Evolutionary conservation across 2,888 invertebrate genomes (phyloP).

Genomic region (Pseudolycoriella hygida): DNA sequence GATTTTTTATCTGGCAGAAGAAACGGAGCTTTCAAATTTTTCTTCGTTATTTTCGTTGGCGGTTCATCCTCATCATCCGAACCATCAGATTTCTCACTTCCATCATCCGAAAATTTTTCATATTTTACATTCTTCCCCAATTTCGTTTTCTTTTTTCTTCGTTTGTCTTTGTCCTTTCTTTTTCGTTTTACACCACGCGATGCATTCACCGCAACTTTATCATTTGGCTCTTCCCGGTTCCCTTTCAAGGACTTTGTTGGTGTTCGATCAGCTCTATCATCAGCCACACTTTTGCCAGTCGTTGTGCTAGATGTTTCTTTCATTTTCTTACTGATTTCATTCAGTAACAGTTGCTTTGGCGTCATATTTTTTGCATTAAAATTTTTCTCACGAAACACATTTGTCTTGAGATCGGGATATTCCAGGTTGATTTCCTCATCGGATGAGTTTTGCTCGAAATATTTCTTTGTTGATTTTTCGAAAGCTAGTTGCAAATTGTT

Average conservation of each 20-base stretch:
- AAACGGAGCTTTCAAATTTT: neutral
- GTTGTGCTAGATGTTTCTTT: conserved; percentile 7
- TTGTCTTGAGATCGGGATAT: conserved; percentile 34
- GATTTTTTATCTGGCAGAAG: too few species aligned
- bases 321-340: conserved; percentile 8
- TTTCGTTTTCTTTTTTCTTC: conserved; percentile 19
- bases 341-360: conserved; percentile 5
- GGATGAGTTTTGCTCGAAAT: conserved; percentile 62
- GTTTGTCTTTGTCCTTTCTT: conserved; percentile 27
- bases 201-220: neutral
- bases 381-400: conserved; percentile 30
- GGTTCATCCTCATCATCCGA: conserved; percentile 2
- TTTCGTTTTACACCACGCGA: conserved; percentile 19
- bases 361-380: conserved; percentile 13
- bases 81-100: neutral
- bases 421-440: conserved; percentile 60
- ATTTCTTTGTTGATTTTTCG: conserved; percentile 63
- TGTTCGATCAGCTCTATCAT: neutral
- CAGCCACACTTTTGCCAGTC: conserved; percentile 3
- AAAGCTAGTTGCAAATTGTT: conserved; percentile 67
- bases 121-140: conserved; percentile 3
- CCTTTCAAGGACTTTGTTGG: neutral
- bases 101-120: neutral
- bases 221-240: conserved; percentile 3
- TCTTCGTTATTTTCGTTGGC: neutral